Percentiles rank a stretch among this genome's conserved stretches.
These are phyloP conservation scores for Echinometra lucunter DNA, from an alignment of 53 echinoderm and acorn worm species.

Conservation along the genomic window DNA sequence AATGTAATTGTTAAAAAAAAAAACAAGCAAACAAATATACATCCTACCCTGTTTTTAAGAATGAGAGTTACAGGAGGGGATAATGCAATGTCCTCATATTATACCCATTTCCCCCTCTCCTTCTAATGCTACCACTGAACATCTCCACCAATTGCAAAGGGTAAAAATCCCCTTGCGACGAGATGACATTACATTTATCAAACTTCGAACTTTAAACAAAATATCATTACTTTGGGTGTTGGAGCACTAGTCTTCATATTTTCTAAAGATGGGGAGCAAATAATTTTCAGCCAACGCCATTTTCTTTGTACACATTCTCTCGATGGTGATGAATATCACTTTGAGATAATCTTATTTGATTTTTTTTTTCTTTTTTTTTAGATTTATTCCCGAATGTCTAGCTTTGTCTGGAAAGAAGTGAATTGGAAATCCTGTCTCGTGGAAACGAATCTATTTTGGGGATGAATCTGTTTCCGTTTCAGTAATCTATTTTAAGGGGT, in stretches of 20 bases:
- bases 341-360: neutral
- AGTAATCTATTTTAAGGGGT: neutral
- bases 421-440: neutral
- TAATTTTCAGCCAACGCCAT: slow-evolving; percentile 3
- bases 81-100: neutral
- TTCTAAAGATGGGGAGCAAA: neutral
- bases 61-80: neutral
- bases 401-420: neutral
- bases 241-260: neutral
- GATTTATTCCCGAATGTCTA: neutral
- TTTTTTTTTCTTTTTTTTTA: too few species aligned
- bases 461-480: neutral
- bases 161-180: neutral
- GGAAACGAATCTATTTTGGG: neutral
- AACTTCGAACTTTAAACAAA: neutral
- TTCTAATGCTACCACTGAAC: neutral
- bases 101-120: neutral
- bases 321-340: neutral
- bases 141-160: too few species aligned
- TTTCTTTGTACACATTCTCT: neutral
- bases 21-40: too few species aligned
- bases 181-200: neutral
- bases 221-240: neutral
- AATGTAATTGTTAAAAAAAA: too few species aligned
- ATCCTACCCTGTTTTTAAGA: too few species aligned